Percentiles rank a stretch among this genome's conserved stretches.
phyloP scores from a whole-genome alignment of 2,113 vertebrate species.

The Mesocricetus auratus region DNA sequence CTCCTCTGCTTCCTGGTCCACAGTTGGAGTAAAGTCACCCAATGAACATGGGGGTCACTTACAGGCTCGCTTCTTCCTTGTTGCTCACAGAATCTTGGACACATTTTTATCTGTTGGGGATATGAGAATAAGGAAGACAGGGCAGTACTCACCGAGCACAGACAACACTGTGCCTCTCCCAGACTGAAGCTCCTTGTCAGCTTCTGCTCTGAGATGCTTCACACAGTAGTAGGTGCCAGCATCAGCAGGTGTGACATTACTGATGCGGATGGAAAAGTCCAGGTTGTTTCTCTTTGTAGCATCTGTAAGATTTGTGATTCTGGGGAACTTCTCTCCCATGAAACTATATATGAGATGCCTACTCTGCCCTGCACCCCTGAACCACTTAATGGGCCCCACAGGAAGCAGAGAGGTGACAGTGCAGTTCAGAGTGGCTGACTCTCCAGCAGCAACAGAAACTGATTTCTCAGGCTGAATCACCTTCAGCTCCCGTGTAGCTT shows the following conservation, averaged over 20 bases:
- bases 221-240: conserved; percentile 68
- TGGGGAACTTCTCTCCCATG: rapidly evolving
- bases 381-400: not conserved
- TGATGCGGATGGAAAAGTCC: conserved; percentile 71
- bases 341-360: not conserved
- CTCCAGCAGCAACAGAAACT: not conserved
- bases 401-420: rapidly evolving
- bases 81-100: rapidly evolving
- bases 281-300: rapidly evolving
- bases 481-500: not conserved
- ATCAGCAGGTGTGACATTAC: conserved; percentile 63
- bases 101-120: not conserved
- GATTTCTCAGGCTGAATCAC: not conserved
- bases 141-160: conserved; percentile 69
- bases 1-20: not conserved
- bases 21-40: rapidly evolving
- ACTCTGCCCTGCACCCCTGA: not conserved
- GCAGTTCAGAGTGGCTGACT: conserved; percentile 58
- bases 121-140: rapidly evolving
- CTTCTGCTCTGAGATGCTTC: rapidly evolving
- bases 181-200: rapidly evolving
- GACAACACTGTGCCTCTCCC: conserved; percentile 54
- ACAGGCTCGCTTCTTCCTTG: rapidly evolving
- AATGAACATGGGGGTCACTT: too few species aligned
- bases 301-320: not conserved